A percentile compares a stretch with the other conserved stretches of the same genome.
These are phyloP conservation scores for Eospalax fontanierii DNA, from an alignment of 2,797 vertebrate genomes.

Conservation along the genomic window DNA sequence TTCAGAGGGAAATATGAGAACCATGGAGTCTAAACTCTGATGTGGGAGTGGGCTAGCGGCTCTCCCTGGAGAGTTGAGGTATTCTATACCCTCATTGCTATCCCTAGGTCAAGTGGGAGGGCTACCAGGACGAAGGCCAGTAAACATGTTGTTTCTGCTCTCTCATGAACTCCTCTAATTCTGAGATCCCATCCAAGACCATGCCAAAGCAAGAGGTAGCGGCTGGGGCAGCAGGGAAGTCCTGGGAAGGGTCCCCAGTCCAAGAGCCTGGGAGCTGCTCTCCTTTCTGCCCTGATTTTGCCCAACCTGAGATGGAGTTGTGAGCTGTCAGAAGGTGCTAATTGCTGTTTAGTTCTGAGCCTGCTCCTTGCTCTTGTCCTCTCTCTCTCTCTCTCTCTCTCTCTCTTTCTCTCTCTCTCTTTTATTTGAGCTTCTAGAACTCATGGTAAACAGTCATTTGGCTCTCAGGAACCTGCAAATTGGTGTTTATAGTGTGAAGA, in stretches of 20 bases:
- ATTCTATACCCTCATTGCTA: not conserved
- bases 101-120: not conserved
- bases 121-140: not conserved
- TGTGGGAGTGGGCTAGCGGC: not conserved
- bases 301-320: conserved; percentile 67
- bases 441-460: conserved; percentile 88
- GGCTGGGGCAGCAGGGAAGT: not conserved
- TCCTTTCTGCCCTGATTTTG: not conserved
- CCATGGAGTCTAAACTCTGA: not conserved
- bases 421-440: conserved; percentile 81
- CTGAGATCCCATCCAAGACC: not conserved
- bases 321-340: conserved; percentile 81
- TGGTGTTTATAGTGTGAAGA: conserved; percentile 88
- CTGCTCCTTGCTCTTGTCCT: conserved; percentile 57
- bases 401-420: conserved; percentile 36
- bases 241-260: conserved; percentile 9
- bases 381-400: conserved; percentile 46
- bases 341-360: conserved; percentile 83
- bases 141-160: not conserved
- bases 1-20: not conserved
- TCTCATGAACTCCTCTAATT: not conserved
- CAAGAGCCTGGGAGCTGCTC: not conserved
- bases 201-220: not conserved
- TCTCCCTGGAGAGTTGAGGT: not conserved
- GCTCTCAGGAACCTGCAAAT: conserved; percentile 88